Base-by-base conservation (phyloP, 2,888 invertebrate species). In the Oeneis ivallda region DNA sequence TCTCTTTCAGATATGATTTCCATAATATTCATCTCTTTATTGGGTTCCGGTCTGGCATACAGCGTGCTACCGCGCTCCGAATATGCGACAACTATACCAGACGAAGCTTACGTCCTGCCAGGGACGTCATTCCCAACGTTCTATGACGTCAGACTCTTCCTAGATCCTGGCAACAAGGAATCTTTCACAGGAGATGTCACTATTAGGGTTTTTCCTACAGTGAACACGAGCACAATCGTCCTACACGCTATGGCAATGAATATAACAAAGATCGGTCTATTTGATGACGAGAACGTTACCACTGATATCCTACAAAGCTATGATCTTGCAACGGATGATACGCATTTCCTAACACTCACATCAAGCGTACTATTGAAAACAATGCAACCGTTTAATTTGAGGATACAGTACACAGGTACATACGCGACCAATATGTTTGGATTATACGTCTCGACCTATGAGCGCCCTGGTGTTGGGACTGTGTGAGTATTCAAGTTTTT, bases 371-470 rank as follows among this genome's bases (percentile, higher is more conserved):
- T 72, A 0, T 67, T 94, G 41, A 66, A 70, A 0, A 75, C 78
- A 0, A 82, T 86, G 0, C 79, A 81, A 15, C 83, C 82, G 0
- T 93, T 95, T 74, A 77, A 77, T 0, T 72, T 95, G 1, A 80
- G 87, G 65, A 94, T 95, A 67, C 78, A 86, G 0, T 96, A 93
- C 73, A 79, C 77, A 0, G 95, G 93, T 0, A 79, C 81, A 3
- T 93, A 94, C 64, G 93, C 93, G 43, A 87, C 87, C 17, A 92
- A 94, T 49, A 90, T 94, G 79, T 93, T 93, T 64, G 96, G 95
- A 19, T 92, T 96, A 34, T 95, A 95, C 71, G 84, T 93, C 34
- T 93, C 94, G 43, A 92, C 87, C 2, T 95, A 94, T 69, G 71
- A 75, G 7, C 71, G 79, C 11, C 70, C 73, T 0, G 70, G 78